phyloP scores from a whole-genome alignment of 2,797 vertebrate species.

The Enteromius mattozi region DNA sequence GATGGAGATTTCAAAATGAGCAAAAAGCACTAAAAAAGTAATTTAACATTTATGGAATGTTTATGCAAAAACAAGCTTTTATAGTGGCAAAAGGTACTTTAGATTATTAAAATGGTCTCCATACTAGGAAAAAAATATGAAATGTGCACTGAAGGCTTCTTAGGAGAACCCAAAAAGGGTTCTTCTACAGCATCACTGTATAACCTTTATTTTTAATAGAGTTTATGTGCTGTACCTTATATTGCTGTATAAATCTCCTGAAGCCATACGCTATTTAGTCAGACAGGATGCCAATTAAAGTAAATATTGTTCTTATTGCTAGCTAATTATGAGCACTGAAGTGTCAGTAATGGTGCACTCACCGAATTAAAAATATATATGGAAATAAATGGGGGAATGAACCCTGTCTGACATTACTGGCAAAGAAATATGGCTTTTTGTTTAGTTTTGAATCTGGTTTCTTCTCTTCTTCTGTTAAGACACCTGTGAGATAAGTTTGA shows the following conservation, averaged over 20 bases:
- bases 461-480: not conserved
- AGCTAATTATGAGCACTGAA: conserved; percentile 60
- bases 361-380: conserved; percentile 54
- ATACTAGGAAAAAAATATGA: not conserved
- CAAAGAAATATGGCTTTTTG: not conserved
- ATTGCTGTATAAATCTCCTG: not conserved
- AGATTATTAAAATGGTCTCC: not conserved
- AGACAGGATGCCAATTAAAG: conserved; percentile 59
- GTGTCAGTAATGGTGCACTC: conserved; percentile 56
- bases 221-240: not conserved
- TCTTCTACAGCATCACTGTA: not conserved
- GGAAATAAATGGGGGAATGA: conserved; percentile 8
- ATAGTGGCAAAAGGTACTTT: not conserved
- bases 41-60: not conserved
- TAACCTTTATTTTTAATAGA: not conserved
- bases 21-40: not conserved
- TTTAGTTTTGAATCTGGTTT: not conserved
- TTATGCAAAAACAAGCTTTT: not conserved
- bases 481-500: not conserved
- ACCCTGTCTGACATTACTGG: conserved; percentile 24
- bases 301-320: conserved; percentile 64
- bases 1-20: not conserved
- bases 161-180: not conserved
- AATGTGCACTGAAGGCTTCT: not conserved
- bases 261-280: conserved; percentile 31